phyloP scores from a whole-genome alignment of 2,888 invertebrate genomes.

The Rhingia campestris region DNA sequence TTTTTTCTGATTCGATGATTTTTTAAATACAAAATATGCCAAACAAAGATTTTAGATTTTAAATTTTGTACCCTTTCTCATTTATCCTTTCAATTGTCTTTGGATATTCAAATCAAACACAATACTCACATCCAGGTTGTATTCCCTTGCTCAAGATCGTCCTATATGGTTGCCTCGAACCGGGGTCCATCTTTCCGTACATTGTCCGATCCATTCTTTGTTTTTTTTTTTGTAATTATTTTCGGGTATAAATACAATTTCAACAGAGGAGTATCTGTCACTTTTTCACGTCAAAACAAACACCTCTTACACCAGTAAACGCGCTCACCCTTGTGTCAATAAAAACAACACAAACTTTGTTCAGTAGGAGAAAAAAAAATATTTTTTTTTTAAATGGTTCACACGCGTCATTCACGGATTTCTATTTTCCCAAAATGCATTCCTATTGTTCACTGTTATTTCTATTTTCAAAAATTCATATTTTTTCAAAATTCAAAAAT shows the following conservation, averaged over 20 bases:
- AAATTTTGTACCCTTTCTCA: no score
- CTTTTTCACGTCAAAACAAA: conserved; percentile 17
- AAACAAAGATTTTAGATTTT: no score
- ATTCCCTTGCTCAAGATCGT: conserved; percentile 92
- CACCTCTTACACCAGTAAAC: background rate
- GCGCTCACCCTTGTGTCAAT: conserved; percentile 2
- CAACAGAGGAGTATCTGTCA: no score
- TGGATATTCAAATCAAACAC: background rate
- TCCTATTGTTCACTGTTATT: background rate
- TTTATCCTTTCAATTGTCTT: no score
- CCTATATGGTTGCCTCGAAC: conserved; percentile 93
- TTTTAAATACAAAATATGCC: no score
- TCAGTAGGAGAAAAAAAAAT: conserved; percentile 4
- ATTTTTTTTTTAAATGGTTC: conserved; percentile 29
- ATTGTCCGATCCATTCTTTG: conserved; percentile 91
- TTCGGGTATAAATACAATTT: conserved; percentile 11
- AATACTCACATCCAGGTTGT: conserved; percentile 92
- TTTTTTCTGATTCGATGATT: no score
- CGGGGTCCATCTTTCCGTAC: conserved; percentile 94
- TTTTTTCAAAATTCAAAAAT: conserved; percentile 4
- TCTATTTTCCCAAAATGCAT: conserved; percentile 10
- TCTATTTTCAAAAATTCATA: conserved; percentile 29
- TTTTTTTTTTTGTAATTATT: conserved; percentile 23
- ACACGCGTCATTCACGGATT: conserved; percentile 35
- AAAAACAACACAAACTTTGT: conserved; percentile 24